Evolutionary conservation across 2,113 vertebrate genomes (phyloP).

Genomic region (Eulacestoma nigropectus): DNA sequence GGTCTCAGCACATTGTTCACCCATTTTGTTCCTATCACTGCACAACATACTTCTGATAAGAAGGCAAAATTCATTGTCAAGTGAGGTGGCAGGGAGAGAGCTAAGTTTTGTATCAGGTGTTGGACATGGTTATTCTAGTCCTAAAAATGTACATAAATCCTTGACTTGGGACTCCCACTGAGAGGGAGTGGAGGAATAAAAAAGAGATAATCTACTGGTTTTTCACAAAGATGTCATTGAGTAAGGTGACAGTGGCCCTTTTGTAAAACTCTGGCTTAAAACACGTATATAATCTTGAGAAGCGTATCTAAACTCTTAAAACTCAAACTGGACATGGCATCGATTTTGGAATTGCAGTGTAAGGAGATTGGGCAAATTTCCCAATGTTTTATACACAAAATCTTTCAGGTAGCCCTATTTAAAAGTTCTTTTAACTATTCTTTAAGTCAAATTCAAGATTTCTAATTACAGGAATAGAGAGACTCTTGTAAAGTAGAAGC

Average conservation of each 20-base stretch:
- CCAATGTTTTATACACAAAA: background rate
- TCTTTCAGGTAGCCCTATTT: rapidly evolving
- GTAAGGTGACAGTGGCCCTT: background rate
- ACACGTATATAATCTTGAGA: background rate
- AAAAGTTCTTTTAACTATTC: background rate
- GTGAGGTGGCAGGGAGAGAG: background rate
- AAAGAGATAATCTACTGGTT: background rate
- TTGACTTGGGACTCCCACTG: background rate
- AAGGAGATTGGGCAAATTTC: background rate
- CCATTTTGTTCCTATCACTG: background rate
- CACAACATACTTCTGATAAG: background rate
- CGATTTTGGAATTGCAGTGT: background rate
- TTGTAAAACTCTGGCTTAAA: background rate
- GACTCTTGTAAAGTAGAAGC: background rate
- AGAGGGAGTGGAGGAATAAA: background rate
- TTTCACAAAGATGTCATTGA: background rate
- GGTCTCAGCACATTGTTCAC: background rate
- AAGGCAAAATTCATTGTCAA: background rate
- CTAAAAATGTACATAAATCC: background rate
- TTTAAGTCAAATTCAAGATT: background rate
- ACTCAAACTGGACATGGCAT: background rate
- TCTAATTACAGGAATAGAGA: background rate
- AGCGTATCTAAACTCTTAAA: background rate
- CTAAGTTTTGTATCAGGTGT: background rate
- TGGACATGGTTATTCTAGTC: background rate